phyloP scores from a whole-genome alignment of 2,888 invertebrate species.

The Nineta flava region DNA sequence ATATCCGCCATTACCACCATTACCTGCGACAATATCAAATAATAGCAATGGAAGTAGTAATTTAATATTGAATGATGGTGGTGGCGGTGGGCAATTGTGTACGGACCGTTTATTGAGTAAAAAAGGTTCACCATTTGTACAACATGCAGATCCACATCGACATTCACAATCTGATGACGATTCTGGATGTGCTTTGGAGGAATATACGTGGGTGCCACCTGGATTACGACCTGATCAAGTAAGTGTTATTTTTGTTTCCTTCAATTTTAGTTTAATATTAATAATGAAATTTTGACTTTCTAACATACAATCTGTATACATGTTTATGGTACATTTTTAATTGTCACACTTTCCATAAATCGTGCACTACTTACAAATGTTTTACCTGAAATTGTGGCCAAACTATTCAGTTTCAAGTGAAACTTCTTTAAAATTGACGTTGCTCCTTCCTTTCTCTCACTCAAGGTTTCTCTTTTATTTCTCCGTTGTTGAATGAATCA shows the following conservation, averaged over 20 bases:
- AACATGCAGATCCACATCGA: slow-evolving; percentile 51
- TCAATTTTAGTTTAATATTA: no score
- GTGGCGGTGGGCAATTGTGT: slow-evolving; percentile 21
- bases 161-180: slow-evolving; percentile 94
- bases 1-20: slow-evolving; percentile 9
- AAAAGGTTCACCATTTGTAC: slow-evolving; percentile 36
- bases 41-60: slow-evolving; percentile 16
- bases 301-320: no score
- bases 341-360: no score
- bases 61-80: slow-evolving; percentile 29
- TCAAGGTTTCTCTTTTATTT: no score
- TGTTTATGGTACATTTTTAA: no score
- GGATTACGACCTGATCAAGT: slow-evolving; percentile 95
- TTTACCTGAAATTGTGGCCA: no score
- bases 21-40: slow-evolving; percentile 6
- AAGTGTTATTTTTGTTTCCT: slow-evolving; percentile 16
- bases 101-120: slow-evolving; percentile 38
- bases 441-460: no score
- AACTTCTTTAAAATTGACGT: no score
- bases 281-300: no score
- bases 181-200: slow-evolving; percentile 92
- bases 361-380: no score
- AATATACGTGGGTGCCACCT: slow-evolving; percentile 96
- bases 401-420: no score
- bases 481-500: no score